A percentile compares a stretch with the other conserved stretches of the same genome.
Conservation (phyloP, 92 coral and sea anemone genomes). For the Zoanthus sansibaricus region DNA sequence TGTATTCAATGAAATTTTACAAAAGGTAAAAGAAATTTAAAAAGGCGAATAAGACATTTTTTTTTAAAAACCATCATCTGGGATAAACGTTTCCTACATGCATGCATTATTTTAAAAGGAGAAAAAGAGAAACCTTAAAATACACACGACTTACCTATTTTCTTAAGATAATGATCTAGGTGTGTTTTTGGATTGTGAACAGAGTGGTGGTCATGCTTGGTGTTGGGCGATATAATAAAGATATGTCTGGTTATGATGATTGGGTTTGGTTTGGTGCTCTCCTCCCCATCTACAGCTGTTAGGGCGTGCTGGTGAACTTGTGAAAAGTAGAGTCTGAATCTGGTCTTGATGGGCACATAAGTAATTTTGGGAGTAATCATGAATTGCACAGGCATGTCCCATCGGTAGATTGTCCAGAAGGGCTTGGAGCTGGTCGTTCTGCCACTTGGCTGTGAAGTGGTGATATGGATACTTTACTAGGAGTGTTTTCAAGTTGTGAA, state of each 20-base stretch:
- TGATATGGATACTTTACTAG: neutral
- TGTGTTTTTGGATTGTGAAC: slow-evolving; percentile 52
- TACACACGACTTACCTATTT: slow-evolving; percentile 56
- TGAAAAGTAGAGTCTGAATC: slow-evolving; percentile 44
- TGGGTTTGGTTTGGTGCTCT: slow-evolving; percentile 42
- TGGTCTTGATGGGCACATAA: slow-evolving; percentile 51
- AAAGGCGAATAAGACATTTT: too few relatives aligned
- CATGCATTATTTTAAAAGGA: too few relatives aligned
- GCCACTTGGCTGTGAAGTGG: slow-evolving; percentile 4
- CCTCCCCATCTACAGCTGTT: slow-evolving; percentile 41
- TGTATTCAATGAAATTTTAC: too few relatives aligned
- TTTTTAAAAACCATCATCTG: too few relatives aligned
- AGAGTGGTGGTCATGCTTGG: slow-evolving; percentile 65
- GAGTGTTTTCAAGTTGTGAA: neutral
- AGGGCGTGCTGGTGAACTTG: slow-evolving; percentile 57
- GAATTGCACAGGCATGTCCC: slow-evolving; percentile 36
- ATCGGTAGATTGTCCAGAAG: neutral
- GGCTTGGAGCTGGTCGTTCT: slow-evolving; percentile 16
- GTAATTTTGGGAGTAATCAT: slow-evolving; percentile 57
- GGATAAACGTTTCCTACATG: too few relatives aligned
- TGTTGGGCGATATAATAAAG: slow-evolving; percentile 58
- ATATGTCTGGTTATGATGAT: slow-evolving; percentile 40
- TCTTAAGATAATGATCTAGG: slow-evolving; percentile 36
- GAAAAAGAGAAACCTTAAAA: too few relatives aligned
- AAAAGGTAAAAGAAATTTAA: too few relatives aligned